Percentiles rank a stretch among this genome's conserved stretches.
Conservation (phyloP, 35 echinoderm and acorn worm species). For the Heliocidaris tuberculata region DNA sequence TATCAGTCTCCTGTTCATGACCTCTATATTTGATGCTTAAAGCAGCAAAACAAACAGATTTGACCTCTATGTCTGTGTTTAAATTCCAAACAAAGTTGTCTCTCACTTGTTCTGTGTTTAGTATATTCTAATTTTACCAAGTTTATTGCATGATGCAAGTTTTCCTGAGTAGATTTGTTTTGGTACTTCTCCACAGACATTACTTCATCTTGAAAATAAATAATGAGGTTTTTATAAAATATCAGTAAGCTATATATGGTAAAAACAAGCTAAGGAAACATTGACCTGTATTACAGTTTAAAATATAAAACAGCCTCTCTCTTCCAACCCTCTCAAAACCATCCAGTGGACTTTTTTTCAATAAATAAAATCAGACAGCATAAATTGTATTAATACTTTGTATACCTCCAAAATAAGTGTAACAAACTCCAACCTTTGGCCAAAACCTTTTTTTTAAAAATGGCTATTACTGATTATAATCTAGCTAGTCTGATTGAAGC, state of each 20-base stretch:
- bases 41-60: not conserved
- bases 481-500: not conserved
- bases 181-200: too few species aligned
- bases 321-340: not conserved
- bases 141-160: not conserved
- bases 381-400: not conserved
- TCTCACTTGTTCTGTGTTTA: not conserved
- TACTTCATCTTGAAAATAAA: too few species aligned
- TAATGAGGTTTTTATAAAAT: too few species aligned
- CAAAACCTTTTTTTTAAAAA: not conserved
- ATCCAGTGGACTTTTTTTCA: not conserved
- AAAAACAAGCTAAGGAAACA: not conserved
- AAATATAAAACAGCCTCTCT: not conserved
- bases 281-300: not conserved
- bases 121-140: not conserved
- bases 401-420: not conserved
- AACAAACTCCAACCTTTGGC: not conserved
- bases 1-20: constrained; percentile 1
- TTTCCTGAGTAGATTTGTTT: not conserved
- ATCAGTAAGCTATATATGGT: not conserved
- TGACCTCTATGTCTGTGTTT: not conserved
- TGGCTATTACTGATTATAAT: not conserved
- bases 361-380: not conserved
- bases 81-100: not conserved
- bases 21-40: not conserved